These are phyloP conservation scores for Caradrina kadenii DNA, from an alignment of 2,888 invertebrate species.

Conservation along the genomic window DNA sequence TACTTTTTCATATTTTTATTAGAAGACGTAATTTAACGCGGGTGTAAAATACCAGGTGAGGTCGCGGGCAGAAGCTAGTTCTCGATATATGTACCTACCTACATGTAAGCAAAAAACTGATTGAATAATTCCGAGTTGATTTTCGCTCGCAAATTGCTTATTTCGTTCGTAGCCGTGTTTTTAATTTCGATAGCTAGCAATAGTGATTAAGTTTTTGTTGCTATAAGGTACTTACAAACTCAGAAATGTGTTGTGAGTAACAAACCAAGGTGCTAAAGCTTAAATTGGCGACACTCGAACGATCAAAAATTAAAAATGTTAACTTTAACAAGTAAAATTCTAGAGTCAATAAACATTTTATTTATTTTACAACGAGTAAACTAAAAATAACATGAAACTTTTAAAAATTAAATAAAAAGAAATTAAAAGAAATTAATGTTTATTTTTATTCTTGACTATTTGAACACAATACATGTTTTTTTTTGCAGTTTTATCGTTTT, in stretches of 20 bases:
- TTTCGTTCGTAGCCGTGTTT: constrained; percentile 45
- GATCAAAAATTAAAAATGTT: constrained; percentile 7
- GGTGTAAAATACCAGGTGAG: no score
- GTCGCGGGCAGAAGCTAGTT: neutral
- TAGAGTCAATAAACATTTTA: no score
- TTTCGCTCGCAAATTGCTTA: constrained; percentile 52
- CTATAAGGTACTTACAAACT: constrained; percentile 5
- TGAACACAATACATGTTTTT: no score
- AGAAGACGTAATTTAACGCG: no score
- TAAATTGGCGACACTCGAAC: constrained; percentile 36
- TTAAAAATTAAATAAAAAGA: no score
- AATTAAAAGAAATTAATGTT: no score
- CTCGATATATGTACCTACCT: constrained; percentile 25
- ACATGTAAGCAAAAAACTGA: constrained; percentile 46
- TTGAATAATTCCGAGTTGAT: constrained; percentile 46
- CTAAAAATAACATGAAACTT: no score
- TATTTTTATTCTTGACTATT: no score
- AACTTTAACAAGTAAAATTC: neutral
- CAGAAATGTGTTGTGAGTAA: constrained; percentile 13
- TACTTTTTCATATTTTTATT: no score
- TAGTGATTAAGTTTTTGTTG: constrained; percentile 55
- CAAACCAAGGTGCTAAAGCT: neutral
- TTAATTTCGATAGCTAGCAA: constrained; percentile 40
- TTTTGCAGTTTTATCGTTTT: no score
- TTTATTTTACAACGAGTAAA: no score